Evolutionary conservation across 2,888 invertebrate species (phyloP), one percentile per base, ranked within the genome.

Genomic region (Drosophila leonis): DNA sequence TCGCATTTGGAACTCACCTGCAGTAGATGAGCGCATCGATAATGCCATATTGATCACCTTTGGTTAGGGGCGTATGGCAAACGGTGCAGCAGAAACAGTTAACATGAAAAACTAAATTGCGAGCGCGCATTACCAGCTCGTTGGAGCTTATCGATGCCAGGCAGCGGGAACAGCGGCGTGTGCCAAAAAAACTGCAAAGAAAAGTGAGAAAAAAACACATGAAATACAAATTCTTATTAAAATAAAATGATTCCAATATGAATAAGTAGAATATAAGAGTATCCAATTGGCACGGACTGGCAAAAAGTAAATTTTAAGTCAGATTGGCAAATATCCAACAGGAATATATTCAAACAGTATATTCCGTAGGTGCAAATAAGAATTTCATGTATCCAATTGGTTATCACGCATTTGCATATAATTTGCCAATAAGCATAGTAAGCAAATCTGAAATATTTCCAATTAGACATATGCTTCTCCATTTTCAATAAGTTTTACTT

Each of bases 11-110:
- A 8, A 66, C 67, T 78, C 82, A 95, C 94, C 97, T 96, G 94
- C 98, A 98, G 92, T 97, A 96, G 55, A 98, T 96, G 80, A 97
- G 95, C 65, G 97, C 96, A 84, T 97, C 97, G 83, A 97, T 95
- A 94, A 98, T 97, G 80, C 98, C 98, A 94, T 98, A 99, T 89
- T 98, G 97, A 92, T 99, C 98, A 46, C 99, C 99, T 92, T 98
- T 98, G 67, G 96, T 97, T 70, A 99, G 94, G 6, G 97, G 96
- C 41, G 96, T 95, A 92, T 96, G 96, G 94, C 98, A 98, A 57
- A 97, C 95, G 48, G 96, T 96, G 93, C 98, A 98, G 52, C 97
- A 97, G 94, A 99, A 99, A 94, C 98, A 99, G 91, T 96, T 96
- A 71, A 98, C 96, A 94, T 99, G 98, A 94, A 97, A 99, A 83